A percentile compares a stretch with the other conserved stretches of the same genome.
Conservation (phyloP, 2,888 invertebrate species). For the Eutolmus rufibarbis region DNA sequence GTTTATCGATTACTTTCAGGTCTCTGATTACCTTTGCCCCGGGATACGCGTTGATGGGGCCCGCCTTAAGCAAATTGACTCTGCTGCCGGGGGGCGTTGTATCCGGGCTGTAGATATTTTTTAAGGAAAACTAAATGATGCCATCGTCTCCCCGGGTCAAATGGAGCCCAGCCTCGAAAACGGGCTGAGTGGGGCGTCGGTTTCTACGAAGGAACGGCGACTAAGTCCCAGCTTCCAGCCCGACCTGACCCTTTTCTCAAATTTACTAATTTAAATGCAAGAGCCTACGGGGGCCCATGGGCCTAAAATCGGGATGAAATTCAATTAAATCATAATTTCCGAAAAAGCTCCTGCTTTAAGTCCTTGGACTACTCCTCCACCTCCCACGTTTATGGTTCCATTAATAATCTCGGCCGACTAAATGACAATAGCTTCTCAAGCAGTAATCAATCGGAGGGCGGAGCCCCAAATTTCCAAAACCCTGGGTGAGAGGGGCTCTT, state of each 20-base stretch:
- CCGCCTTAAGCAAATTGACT: conserved; percentile 19
- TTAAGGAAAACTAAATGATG: not conserved
- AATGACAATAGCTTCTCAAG: not conserved
- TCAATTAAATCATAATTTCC: conserved; percentile 29
- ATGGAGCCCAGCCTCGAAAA: not conserved
- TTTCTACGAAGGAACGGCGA: not conserved
- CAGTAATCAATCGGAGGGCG: not conserved
- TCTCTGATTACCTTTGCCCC: conserved; percentile 21
- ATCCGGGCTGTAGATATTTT: not conserved
- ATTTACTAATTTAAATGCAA: conserved; percentile 22
- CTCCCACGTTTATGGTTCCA: not conserved
- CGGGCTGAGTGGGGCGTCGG: not conserved
- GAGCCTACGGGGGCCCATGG: not conserved
- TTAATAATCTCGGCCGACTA: not conserved
- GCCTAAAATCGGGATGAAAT: not conserved
- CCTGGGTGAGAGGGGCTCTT: not conserved
- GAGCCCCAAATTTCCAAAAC: not conserved
- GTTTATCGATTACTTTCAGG: conserved; percentile 31
- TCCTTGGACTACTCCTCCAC: not conserved
- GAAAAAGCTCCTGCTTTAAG: not conserved
- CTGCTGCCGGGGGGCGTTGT: not conserved
- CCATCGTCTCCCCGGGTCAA: not conserved
- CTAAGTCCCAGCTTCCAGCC: not conserved
- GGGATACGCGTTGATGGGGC: conserved; percentile 4
- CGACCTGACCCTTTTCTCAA: conserved; percentile 5